A percentile compares a stretch with the other conserved stretches of the same genome.
These are phyloP conservation scores for Cirrhinus mrigala DNA, from an alignment of 2,797 vertebrate genomes.

Conservation along the genomic window DNA sequence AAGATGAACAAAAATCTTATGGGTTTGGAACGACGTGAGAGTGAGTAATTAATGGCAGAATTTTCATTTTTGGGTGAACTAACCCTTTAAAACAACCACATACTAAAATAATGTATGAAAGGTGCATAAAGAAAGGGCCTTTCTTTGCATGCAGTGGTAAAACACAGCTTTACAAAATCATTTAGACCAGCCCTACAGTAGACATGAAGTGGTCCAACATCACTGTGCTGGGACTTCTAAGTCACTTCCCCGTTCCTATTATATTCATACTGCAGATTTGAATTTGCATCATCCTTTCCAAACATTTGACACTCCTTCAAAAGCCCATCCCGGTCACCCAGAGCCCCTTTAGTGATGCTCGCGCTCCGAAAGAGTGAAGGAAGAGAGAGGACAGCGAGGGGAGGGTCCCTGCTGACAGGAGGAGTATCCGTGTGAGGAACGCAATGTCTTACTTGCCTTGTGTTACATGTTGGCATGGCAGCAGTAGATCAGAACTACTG, in stretches of 20 bases:
- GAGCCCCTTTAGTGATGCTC: conserved; percentile 58
- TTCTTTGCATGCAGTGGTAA: conserved; percentile 1
- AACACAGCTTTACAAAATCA: neutral
- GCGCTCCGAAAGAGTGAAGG: conserved; percentile 74
- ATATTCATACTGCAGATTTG: neutral
- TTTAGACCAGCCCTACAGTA: neutral
- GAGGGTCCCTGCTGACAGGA: conserved; percentile 71
- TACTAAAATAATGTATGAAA: neutral
- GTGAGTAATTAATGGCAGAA: too few species aligned
- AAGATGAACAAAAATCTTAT: too few species aligned
- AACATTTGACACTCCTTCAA: conserved; percentile 13
- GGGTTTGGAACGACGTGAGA: too few species aligned
- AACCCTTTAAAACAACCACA: neutral
- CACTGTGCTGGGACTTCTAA: neutral
- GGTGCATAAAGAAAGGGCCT: neutral
- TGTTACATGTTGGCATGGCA: conserved; percentile 86
- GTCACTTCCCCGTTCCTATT: neutral
- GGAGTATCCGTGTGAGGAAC: conserved; percentile 78
- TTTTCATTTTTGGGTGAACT: too few species aligned
- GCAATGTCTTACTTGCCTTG: conserved; percentile 86
- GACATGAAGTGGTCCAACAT: neutral
- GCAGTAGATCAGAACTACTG: conserved; percentile 84
- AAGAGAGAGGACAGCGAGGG: conserved; percentile 69
- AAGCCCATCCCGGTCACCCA: conserved; percentile 31
- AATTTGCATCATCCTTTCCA: neutral